These are phyloP conservation scores for Hippocampus barbouri DNA, from an alignment of 2,113 vertebrate species.

Conservation along the genomic window DNA sequence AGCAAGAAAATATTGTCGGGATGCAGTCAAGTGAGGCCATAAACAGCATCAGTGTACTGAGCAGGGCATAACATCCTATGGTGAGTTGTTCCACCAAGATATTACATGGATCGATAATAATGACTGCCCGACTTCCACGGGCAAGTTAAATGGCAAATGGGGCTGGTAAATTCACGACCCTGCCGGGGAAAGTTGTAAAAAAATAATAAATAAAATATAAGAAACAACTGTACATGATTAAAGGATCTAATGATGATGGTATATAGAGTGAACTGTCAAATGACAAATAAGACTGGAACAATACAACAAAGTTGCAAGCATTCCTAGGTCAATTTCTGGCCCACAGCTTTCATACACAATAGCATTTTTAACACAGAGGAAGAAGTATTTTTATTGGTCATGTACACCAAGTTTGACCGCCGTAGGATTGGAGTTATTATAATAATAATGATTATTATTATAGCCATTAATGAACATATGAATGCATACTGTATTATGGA, in stretches of 20 bases:
- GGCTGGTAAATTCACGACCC: not conserved
- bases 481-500: not conserved
- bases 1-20: not conserved
- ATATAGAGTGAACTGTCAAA: not conserved
- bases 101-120: constrained; percentile 10
- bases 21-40: not conserved
- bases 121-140: not conserved
- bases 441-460: not conserved
- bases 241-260: not conserved
- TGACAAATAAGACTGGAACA: not conserved
- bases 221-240: not conserved
- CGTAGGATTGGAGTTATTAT: not conserved
- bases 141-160: constrained; percentile 5
- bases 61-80: not conserved
- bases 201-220: not conserved
- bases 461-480: not conserved
- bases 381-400: not conserved
- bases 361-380: no score
- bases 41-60: not conserved
- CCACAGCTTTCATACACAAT: not conserved
- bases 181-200: not conserved
- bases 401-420: no score
- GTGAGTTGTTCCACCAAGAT: not conserved
- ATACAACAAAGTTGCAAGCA: not conserved
- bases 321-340: not conserved